phyloP scores from a whole-genome alignment of 2,888 invertebrate genomes.

The Coleophora flavipennella region DNA sequence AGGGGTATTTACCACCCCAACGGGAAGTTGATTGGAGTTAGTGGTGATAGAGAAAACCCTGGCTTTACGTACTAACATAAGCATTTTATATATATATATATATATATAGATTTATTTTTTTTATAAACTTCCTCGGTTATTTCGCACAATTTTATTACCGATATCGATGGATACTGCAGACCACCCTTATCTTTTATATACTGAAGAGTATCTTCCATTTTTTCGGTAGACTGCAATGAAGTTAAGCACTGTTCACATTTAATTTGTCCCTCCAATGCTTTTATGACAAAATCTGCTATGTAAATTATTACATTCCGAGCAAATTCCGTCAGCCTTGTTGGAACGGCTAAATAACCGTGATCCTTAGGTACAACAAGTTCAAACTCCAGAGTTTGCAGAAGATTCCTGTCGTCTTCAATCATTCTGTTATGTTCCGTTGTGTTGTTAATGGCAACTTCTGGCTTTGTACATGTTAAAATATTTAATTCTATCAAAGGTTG shows the following conservation, averaged over 20 bases:
- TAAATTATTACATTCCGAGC: background rate
- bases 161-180: background rate
- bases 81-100: too few species aligned
- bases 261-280: background rate
- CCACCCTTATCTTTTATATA: constrained; percentile 2
- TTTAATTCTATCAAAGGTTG: constrained; percentile 5
- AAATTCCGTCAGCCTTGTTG: constrained; percentile 1
- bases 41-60: too few species aligned
- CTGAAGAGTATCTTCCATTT: background rate
- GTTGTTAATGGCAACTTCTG: constrained; percentile 10
- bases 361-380: background rate
- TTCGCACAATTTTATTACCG: background rate
- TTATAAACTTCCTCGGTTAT: background rate
- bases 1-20: too few species aligned
- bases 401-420: constrained; percentile 2
- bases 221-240: background rate
- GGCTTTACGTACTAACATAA: too few species aligned
- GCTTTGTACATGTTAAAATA: constrained; percentile 8
- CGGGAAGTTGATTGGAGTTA: too few species aligned
- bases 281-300: constrained; percentile 2
- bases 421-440: constrained; percentile 6
- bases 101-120: too few species aligned
- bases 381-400: background rate
- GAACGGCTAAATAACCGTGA: constrained; percentile 1
- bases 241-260: constrained; percentile 2